A percentile compares a stretch with the other conserved stretches of the same genome.
These are phyloP conservation scores for Stegostoma tigrinum DNA, from an alignment of 2,113 vertebrate genomes.

Conservation along the genomic window DNA sequence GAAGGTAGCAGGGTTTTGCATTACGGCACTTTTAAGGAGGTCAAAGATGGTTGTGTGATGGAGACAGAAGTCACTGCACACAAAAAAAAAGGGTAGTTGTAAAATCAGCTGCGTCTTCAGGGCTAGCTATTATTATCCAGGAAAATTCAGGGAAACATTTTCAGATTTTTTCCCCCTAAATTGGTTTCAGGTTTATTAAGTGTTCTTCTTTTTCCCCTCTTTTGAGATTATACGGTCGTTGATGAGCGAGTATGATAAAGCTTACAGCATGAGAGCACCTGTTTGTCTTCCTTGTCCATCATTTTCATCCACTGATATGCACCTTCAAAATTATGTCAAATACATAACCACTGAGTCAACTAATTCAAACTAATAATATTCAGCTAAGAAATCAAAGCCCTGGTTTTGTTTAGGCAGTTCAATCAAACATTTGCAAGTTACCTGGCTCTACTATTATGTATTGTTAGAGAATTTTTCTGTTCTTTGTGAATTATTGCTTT, in stretches of 20 bases:
- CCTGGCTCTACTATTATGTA: too few relatives aligned
- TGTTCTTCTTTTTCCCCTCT: neutral
- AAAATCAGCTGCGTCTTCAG: neutral
- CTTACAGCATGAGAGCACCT: neutral
- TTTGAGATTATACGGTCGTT: neutral
- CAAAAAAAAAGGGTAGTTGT: neutral
- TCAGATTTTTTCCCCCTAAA: neutral
- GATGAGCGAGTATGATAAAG: neutral
- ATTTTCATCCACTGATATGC: neutral
- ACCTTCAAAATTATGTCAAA: neutral
- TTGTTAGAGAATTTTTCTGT: neutral
- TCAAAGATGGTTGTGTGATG: too few relatives aligned
- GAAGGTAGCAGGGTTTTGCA: too few relatives aligned
- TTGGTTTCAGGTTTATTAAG: neutral
- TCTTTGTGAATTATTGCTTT: neutral
- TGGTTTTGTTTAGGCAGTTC: neutral
- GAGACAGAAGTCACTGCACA: neutral
- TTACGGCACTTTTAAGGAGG: too few relatives aligned
- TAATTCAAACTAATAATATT: neutral
- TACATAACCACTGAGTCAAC: neutral
- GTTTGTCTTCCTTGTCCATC: neutral
- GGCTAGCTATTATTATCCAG: neutral
- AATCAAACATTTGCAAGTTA: neutral
- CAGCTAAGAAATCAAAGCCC: neutral
- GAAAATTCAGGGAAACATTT: neutral